Base-by-base conservation (phyloP, 2,888 invertebrate genomes). In the Acrobasis suavella region DNA sequence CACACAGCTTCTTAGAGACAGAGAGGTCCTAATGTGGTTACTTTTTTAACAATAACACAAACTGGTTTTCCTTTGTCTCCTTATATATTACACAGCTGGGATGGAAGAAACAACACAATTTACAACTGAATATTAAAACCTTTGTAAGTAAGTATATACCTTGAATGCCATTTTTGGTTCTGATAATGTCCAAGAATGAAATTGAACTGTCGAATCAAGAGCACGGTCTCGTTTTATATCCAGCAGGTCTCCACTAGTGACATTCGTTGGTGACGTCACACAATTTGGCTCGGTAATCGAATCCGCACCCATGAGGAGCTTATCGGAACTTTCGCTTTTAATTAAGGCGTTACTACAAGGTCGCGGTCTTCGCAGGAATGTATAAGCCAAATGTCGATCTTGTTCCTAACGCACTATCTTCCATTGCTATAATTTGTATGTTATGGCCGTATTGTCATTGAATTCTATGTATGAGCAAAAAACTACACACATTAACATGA, bases 251-350 rank as follows among this genome's bases (percentile, higher is more conserved):
- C 75, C 75, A 74, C 67, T 74, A 76, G 74, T 78, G 78, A 78
- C 80, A 81, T 80, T 83, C 76, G 67, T 69, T 71, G 75, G 73
- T 84, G 82, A 87, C 85, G 83, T 85, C 82, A 82, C 70, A 64
- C 58, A 39, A 69, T 67, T 66, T 68, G 74, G 76, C 74, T 77
- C 74, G 78, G 76, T 83, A 78, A 79, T 80, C 74, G 79, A 80
- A 76, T 72, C 74, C 76, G 74, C 75, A 75, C 76, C 74, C 71
- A 69, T 72, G 75, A 77, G 68, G 74, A 84, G 80, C 81, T 82
- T 82, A 80, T 81, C 79, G 71, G 68, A 75, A 86, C 89, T 89
- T 89, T 88, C 86, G 80, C 82, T 89, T 87, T 85, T 82, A 84
- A 83, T 83, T 83, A 77, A 79, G 73, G 75, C 73, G 72, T 71